Conservation (phyloP, 2,888 invertebrate genomes). For the Itoplectis maculator region DNA sequence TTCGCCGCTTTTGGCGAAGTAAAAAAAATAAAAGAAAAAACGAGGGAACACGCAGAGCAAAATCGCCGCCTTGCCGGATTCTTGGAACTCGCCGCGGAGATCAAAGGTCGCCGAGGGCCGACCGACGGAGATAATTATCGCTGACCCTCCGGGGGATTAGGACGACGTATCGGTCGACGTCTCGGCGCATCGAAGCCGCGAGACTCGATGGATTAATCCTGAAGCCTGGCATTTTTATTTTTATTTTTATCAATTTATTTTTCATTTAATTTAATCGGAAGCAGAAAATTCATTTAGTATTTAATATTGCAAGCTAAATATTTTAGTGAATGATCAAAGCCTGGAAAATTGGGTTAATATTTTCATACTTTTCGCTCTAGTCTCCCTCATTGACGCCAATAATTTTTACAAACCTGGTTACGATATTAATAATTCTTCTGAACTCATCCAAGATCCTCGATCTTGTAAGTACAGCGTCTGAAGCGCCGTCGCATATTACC, state of each 20-base stretch:
- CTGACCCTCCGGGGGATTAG: constrained; percentile 30
- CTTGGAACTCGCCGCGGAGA: constrained; percentile 48
- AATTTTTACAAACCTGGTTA: background rate
- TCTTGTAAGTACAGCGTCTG: background rate
- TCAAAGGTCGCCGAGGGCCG: constrained; percentile 54
- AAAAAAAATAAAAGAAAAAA: constrained; percentile 20
- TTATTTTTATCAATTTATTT: too few relatives aligned
- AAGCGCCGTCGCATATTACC: constrained; percentile 31
- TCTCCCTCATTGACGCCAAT: too few relatives aligned
- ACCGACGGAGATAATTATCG: constrained; percentile 48
- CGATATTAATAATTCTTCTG: background rate
- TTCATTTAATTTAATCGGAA: too few relatives aligned
- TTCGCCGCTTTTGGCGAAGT: constrained; percentile 38
- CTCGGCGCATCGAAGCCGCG: constrained; percentile 7
- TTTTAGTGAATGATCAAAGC: too few relatives aligned
- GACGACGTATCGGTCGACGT: constrained; percentile 11
- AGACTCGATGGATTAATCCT: background rate
- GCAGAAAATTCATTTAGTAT: too few relatives aligned
- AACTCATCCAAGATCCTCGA: background rate
- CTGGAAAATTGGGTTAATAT: too few relatives aligned
- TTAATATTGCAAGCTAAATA: too few relatives aligned
- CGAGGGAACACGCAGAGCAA: constrained; percentile 32
- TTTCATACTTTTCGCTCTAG: too few relatives aligned
- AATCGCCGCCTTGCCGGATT: constrained; percentile 44
- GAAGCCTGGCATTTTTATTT: too few relatives aligned